Percentiles rank a stretch among this genome's conserved stretches.
Evolutionary conservation across 2,113 vertebrate species (phyloP).

Genomic region (Balaenoptera acutorostrata): DNA sequence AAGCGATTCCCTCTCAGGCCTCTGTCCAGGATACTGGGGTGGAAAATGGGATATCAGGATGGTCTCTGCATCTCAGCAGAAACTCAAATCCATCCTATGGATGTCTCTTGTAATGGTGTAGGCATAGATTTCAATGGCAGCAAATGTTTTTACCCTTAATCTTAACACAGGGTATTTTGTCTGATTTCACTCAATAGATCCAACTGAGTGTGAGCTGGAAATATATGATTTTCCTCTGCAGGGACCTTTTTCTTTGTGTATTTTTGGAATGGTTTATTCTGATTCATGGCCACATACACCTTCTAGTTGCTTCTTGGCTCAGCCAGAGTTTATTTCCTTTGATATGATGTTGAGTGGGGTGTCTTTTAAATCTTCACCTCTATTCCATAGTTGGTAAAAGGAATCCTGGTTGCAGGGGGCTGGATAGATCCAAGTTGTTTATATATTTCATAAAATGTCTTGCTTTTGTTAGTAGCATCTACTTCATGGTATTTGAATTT

Average conservation of each 20-base stretch:
- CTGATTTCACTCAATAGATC: slow-evolving; percentile 8
- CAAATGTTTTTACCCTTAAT: background rate
- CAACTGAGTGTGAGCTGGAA: background rate
- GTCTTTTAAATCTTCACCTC: slow-evolving; percentile 19
- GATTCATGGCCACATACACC: background rate
- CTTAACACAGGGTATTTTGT: background rate
- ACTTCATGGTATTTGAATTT: background rate
- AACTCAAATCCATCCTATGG: background rate
- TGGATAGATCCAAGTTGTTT: background rate
- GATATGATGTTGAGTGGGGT: background rate
- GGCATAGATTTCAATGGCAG: background rate
- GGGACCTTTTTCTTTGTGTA: slow-evolving; percentile 9
- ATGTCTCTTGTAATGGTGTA: background rate
- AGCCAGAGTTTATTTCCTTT: slow-evolving; percentile 24
- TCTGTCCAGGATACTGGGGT: background rate
- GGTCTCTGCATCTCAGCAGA: background rate
- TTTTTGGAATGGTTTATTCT: slow-evolving; percentile 57
- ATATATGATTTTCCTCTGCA: background rate
- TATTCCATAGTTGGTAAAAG: background rate
- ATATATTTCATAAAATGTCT: background rate
- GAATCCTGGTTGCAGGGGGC: background rate
- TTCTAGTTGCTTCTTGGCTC: slow-evolving; percentile 20
- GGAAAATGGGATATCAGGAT: background rate
- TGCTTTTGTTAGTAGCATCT: background rate
- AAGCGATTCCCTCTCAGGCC: background rate